phyloP scores from a whole-genome alignment of 2,113 vertebrate genomes.

The Mirza zaza region DNA sequence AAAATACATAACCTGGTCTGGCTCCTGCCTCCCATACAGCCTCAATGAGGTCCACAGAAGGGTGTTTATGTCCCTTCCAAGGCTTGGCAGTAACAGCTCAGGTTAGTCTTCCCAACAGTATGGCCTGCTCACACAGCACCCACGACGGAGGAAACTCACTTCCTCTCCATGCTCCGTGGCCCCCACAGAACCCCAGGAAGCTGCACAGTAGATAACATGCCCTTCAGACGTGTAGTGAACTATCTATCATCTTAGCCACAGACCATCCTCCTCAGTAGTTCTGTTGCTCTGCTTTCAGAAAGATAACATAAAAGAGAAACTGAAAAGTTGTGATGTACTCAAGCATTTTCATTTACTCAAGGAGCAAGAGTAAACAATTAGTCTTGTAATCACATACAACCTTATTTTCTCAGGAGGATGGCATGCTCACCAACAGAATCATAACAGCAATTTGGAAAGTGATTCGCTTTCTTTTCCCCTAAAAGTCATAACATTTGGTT shows the following conservation, averaged over 20 bases:
- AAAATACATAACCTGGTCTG: background rate
- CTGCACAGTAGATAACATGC: background rate
- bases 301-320: background rate
- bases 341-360: background rate
- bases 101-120: background rate
- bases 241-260: background rate
- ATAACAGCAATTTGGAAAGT: background rate
- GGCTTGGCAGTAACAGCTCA: background rate
- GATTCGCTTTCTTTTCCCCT: background rate
- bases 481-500: background rate
- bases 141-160: background rate
- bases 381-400: background rate
- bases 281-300: constrained; percentile 4
- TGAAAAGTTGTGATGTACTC: background rate
- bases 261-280: background rate
- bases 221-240: background rate
- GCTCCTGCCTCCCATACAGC: background rate
- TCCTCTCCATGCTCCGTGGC: background rate
- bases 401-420: background rate
- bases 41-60: background rate
- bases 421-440: background rate
- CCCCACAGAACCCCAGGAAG: background rate
- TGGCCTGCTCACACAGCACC: background rate
- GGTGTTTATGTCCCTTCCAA: background rate
- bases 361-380: background rate